Evolutionary conservation across 2,888 invertebrate genomes (phyloP).

Genomic region (Protula sp.): DNA sequence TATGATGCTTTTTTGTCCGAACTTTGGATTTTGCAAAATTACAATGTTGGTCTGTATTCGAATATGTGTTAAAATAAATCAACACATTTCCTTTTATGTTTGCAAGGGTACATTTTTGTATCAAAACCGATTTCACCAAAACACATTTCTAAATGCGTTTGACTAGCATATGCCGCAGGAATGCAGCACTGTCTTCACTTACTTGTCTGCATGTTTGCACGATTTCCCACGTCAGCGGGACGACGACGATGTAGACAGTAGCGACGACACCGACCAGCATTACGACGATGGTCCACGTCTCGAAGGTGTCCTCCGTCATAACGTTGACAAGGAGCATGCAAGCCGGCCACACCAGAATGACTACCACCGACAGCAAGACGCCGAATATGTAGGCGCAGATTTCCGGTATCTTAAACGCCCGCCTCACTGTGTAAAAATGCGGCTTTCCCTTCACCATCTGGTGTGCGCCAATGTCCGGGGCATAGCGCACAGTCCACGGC

Average conservation of each 20-base stretch:
- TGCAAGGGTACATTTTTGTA: too few relatives aligned
- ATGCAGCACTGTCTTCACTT: background rate
- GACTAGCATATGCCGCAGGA: background rate
- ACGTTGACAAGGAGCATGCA: slow-evolving; percentile 18
- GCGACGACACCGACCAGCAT: slow-evolving; percentile 14
- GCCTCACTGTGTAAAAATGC: slow-evolving; percentile 24
- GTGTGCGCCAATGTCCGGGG: slow-evolving; percentile 15
- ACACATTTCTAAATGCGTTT: background rate
- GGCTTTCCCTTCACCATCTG: slow-evolving; percentile 15
- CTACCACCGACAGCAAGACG: slow-evolving; percentile 19
- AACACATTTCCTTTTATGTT: too few relatives aligned
- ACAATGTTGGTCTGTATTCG: too few relatives aligned
- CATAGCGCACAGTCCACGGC: slow-evolving; percentile 25
- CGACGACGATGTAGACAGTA: slow-evolving; percentile 13
- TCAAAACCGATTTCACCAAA: background rate
- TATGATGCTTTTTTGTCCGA: too few relatives aligned
- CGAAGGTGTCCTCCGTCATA: slow-evolving; percentile 3
- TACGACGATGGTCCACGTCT: slow-evolving; percentile 12
- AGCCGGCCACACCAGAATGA: slow-evolving; percentile 24
- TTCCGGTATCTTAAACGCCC: slow-evolving; percentile 19
- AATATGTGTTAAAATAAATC: too few relatives aligned
- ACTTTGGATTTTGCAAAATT: too few relatives aligned
- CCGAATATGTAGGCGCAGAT: slow-evolving; percentile 24
- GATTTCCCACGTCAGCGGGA: slow-evolving; percentile 20
- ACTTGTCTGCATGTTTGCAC: slow-evolving; percentile 11